Conservation (phyloP, 2,888 invertebrate species). For the Lasioglossum marginatum region DNA sequence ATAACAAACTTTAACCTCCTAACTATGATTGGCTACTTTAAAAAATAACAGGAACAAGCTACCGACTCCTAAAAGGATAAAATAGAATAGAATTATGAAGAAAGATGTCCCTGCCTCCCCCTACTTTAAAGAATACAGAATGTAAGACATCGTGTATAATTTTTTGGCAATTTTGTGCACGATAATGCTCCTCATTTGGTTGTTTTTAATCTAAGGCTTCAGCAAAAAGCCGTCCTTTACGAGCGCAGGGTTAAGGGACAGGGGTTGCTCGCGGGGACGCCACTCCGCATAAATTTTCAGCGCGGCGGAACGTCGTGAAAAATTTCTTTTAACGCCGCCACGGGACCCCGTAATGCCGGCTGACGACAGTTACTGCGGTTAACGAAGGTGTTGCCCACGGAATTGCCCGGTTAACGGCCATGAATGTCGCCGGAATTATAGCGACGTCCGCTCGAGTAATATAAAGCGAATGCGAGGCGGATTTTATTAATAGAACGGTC, state of each 20-base stretch:
- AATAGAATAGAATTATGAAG: background rate
- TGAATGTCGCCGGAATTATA: conserved; percentile 50
- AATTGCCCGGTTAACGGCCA: conserved; percentile 49
- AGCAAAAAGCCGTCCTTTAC: background rate
- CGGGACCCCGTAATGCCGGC: conserved; percentile 51
- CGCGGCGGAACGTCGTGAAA: conserved; percentile 29
- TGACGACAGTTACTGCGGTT: conserved; percentile 58
- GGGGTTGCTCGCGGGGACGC: conserved; percentile 15
- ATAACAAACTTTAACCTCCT: background rate
- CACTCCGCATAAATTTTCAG: conserved; percentile 53
- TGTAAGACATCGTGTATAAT: background rate
- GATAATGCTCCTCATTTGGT: background rate
- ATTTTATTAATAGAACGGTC: conserved; percentile 51
- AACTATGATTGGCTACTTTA: background rate
- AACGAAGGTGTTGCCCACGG: conserved; percentile 49
- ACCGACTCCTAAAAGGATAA: background rate
- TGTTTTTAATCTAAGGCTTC: background rate
- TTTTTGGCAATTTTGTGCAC: background rate
- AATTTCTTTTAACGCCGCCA: conserved; percentile 44
- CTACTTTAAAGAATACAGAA: background rate
- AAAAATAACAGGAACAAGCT: background rate
- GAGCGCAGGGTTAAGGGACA: background rate
- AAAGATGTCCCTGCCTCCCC: background rate
- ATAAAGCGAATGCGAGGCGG: conserved; percentile 30
- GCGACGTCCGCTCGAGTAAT: conserved; percentile 50